These are phyloP conservation scores for Tenthredo scrophulariae DNA, from an alignment of 2,888 invertebrate genomes.

Conservation along the genomic window DNA sequence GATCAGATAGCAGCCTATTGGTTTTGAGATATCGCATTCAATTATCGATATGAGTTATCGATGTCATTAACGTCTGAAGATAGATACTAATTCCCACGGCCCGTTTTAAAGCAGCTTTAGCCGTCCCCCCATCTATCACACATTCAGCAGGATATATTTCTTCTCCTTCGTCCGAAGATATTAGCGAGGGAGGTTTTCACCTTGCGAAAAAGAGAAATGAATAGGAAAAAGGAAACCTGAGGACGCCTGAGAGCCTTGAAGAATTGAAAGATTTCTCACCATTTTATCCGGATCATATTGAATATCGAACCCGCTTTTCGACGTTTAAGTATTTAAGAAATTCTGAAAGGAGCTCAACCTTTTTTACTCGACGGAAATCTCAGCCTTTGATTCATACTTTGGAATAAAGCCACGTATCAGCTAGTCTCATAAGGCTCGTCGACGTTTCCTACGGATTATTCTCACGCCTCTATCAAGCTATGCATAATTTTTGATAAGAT, in stretches of 20 bases:
- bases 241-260: not conserved
- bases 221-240: not conserved
- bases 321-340: slow-evolving; percentile 29
- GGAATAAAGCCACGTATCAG: not conserved
- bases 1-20: slow-evolving; percentile 22
- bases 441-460: slow-evolving; percentile 3
- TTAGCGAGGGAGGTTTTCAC: not conserved
- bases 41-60: slow-evolving; percentile 45
- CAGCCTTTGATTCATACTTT: not conserved
- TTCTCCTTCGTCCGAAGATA: not conserved
- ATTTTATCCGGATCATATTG: slow-evolving; percentile 39
- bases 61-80: slow-evolving; percentile 39
- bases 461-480: not conserved
- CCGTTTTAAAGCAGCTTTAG: slow-evolving; percentile 21
- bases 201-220: not conserved
- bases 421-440: not conserved
- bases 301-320: slow-evolving; percentile 3
- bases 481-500: not conserved
- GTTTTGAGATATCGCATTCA: slow-evolving; percentile 33
- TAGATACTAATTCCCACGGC: slow-evolving; percentile 27
- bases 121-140: slow-evolving; percentile 21
- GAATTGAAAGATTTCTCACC: slow-evolving; percentile 29
- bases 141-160: slow-evolving; percentile 12
- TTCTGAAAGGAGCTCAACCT: slow-evolving; percentile 9
- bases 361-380: not conserved